phyloP scores from a whole-genome alignment of 2,113 vertebrate genomes.

The Hystrix brachyura region DNA sequence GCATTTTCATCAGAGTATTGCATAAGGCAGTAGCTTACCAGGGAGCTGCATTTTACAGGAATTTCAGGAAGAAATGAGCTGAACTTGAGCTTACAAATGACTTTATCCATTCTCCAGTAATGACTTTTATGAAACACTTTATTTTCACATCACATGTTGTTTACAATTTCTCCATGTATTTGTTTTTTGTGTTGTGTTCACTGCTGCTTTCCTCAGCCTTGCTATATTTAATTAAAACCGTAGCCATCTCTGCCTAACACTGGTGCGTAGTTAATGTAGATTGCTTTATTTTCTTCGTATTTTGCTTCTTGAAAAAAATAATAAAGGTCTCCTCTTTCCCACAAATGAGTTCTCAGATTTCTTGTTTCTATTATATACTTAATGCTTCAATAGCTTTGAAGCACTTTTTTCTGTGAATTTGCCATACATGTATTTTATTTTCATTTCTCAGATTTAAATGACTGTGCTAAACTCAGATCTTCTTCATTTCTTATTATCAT shows the following conservation, averaged over 20 bases:
- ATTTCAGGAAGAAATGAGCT: not conserved
- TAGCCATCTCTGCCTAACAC: constrained; percentile 32
- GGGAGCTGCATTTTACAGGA: not conserved
- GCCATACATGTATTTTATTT: constrained; percentile 28
- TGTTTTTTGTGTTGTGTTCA: constrained; percentile 57
- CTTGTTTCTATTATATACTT: constrained; percentile 52
- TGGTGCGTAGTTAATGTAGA: constrained; percentile 38
- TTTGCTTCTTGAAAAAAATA: constrained; percentile 46
- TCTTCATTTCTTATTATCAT: constrained; percentile 52
- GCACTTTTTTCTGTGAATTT: constrained; percentile 50
- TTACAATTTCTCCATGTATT: constrained; percentile 51
- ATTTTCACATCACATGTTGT: constrained; percentile 10
- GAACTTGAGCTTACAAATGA: not conserved
- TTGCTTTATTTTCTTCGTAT: constrained; percentile 64
- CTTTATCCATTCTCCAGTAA: not conserved
- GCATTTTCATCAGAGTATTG: not conserved
- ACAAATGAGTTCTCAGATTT: constrained; percentile 49
- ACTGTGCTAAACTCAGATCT: constrained; percentile 14
- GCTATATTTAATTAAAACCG: constrained; percentile 77
- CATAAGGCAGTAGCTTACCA: not conserved
- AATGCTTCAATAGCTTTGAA: constrained; percentile 56
- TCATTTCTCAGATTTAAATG: constrained; percentile 58
- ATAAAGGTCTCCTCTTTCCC: not conserved
- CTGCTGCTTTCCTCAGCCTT: constrained; percentile 50
- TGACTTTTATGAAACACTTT: not conserved